Conservation (phyloP, 2,113 vertebrate species). For the Anser brachyrhynchus region DNA sequence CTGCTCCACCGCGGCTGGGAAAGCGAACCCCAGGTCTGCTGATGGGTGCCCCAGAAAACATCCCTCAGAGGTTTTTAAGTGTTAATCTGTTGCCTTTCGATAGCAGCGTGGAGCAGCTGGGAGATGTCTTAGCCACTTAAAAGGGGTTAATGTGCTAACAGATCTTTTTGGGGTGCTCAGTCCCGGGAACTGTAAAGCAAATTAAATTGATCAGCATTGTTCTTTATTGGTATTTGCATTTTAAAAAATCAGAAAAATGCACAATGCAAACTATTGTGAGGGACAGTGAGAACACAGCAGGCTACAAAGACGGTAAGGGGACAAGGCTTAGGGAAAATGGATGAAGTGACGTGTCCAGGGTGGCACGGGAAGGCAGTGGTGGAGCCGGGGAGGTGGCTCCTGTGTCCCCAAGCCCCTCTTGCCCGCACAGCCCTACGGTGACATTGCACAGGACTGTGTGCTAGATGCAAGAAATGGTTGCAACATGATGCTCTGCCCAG, state of each 20-base stretch:
- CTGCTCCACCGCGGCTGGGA: background rate
- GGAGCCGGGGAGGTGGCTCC: background rate
- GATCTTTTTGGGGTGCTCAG: background rate
- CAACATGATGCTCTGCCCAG: background rate
- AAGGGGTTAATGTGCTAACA: background rate
- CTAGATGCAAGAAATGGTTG: background rate
- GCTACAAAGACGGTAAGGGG: background rate
- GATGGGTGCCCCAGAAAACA: background rate
- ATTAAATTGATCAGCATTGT: background rate
- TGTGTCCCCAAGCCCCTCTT: accelerated
- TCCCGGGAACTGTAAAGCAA: background rate
- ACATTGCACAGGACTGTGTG: background rate
- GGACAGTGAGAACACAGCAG: background rate
- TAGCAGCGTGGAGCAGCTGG: background rate
- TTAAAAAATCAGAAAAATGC: background rate
- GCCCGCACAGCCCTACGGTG: background rate
- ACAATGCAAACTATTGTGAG: background rate
- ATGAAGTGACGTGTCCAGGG: background rate
- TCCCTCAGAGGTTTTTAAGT: background rate
- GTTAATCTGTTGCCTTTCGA: background rate
- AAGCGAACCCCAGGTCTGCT: accelerated
- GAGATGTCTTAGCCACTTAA: background rate
- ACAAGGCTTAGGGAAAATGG: background rate
- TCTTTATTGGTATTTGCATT: background rate
- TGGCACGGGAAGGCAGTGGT: accelerated